Conservation (phyloP, 2,113 vertebrate genomes). For the Apistogramma diplotaenia region DNA sequence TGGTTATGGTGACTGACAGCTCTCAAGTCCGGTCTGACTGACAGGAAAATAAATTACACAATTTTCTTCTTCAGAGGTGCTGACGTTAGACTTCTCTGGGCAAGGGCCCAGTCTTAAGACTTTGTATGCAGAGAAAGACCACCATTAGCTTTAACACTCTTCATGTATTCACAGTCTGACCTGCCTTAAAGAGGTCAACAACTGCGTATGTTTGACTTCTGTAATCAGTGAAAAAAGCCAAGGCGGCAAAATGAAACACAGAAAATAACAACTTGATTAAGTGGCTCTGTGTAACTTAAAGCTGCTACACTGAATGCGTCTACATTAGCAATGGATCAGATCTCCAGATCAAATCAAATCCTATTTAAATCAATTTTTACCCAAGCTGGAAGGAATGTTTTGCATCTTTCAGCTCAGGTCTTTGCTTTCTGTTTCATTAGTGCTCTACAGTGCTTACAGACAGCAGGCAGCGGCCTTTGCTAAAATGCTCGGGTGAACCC, state of each 20-base stretch:
- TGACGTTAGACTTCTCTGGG: slow-evolving; percentile 53
- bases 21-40: slow-evolving; percentile 58
- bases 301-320: background rate
- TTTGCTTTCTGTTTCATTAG: background rate
- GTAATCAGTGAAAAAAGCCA: background rate
- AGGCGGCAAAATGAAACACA: background rate
- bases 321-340: background rate
- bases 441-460: background rate
- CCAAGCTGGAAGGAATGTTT: background rate
- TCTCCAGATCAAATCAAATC: background rate
- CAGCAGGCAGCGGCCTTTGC: background rate
- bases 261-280: background rate
- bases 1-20: slow-evolving; percentile 56
- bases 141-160: slow-evolving; percentile 2
- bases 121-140: slow-evolving; percentile 26
- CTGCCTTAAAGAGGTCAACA: background rate
- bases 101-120: slow-evolving; percentile 16
- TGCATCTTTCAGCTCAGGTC: background rate
- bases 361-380: background rate
- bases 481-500: background rate
- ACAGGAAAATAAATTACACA: slow-evolving; percentile 53
- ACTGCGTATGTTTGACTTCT: background rate
- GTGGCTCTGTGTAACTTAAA: too few species aligned
- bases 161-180: slow-evolving; percentile 12
- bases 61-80: slow-evolving; percentile 48